These are phyloP conservation scores for Formica aserva DNA, from an alignment of 2,888 invertebrate species.

Conservation along the genomic window DNA sequence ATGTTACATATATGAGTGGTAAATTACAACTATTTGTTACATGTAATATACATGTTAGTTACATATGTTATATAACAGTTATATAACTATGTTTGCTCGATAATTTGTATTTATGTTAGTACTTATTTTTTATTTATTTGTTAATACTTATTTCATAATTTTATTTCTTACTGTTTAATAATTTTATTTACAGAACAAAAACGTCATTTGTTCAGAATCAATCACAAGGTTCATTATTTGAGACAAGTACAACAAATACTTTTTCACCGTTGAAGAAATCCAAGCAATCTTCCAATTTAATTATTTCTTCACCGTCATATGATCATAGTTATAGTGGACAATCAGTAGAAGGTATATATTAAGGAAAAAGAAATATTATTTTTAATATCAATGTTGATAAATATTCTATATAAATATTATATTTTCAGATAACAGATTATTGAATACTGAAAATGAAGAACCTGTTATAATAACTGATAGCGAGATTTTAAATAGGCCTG, in stretches of 20 bases:
- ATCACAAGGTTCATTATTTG: neutral
- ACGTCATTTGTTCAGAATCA: neutral
- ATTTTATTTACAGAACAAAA: neutral
- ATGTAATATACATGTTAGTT: too few species aligned
- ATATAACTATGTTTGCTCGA: too few species aligned
- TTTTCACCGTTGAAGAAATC: neutral
- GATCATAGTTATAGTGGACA: neutral
- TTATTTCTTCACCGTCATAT: neutral
- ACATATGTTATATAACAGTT: too few species aligned
- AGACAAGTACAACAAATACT: neutral
- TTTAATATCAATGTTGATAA: neutral
- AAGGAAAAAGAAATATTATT: neutral
- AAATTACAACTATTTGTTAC: too few species aligned
- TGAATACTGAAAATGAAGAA: conserved; percentile 8
- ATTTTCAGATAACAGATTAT: neutral
- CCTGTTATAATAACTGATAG: neutral
- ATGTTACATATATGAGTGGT: too few species aligned
- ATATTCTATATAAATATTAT: neutral
- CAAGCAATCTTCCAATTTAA: conserved; percentile 18
- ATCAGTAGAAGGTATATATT: neutral
- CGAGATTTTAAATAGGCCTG: neutral
- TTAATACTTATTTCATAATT: neutral
- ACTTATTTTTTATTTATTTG: too few species aligned
- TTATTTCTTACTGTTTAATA: neutral
- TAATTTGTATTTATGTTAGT: too few species aligned